These are phyloP conservation scores for Naso thynnoides DNA, from an alignment of 2,797 vertebrate genomes.

Conservation along the genomic window DNA sequence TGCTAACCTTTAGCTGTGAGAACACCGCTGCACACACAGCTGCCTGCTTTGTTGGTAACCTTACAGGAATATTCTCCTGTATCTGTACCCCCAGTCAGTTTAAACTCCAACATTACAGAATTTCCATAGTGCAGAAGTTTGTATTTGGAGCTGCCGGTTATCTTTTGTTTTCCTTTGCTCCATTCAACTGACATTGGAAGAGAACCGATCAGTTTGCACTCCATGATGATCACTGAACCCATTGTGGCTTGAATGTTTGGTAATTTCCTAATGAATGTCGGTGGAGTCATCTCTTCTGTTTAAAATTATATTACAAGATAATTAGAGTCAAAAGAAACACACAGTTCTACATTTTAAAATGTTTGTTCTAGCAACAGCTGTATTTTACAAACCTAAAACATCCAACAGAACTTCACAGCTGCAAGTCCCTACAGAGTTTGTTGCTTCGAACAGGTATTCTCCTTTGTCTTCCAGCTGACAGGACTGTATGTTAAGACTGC, in stretches of 20 bases:
- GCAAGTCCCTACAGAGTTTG: slow-evolving; percentile 90
- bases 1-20: slow-evolving; percentile 84
- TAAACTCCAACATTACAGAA: slow-evolving; percentile 86
- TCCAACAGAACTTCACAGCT: slow-evolving; percentile 88
- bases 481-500: slow-evolving; percentile 88
- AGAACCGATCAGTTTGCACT: slow-evolving; percentile 91
- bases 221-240: slow-evolving; percentile 89
- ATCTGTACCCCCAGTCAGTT: slow-evolving; percentile 86
- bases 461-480: slow-evolving; percentile 88
- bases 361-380: neutral
- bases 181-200: slow-evolving; percentile 91
- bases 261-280: slow-evolving; percentile 90
- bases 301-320: slow-evolving; percentile 41
- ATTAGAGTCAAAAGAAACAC: slow-evolving; percentile 19
- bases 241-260: slow-evolving; percentile 89
- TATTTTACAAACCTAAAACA: slow-evolving; percentile 90
- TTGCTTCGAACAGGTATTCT: slow-evolving; percentile 89
- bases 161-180: slow-evolving; percentile 91
- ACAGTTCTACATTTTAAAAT: neutral
- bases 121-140: slow-evolving; percentile 87
- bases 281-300: slow-evolving; percentile 92
- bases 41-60: slow-evolving; percentile 90
- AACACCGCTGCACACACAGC: slow-evolving; percentile 88
- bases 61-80: slow-evolving; percentile 92
- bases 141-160: slow-evolving; percentile 88